phyloP scores from a whole-genome alignment of 2,797 vertebrate genomes.

The Scleropages formosus region DNA sequence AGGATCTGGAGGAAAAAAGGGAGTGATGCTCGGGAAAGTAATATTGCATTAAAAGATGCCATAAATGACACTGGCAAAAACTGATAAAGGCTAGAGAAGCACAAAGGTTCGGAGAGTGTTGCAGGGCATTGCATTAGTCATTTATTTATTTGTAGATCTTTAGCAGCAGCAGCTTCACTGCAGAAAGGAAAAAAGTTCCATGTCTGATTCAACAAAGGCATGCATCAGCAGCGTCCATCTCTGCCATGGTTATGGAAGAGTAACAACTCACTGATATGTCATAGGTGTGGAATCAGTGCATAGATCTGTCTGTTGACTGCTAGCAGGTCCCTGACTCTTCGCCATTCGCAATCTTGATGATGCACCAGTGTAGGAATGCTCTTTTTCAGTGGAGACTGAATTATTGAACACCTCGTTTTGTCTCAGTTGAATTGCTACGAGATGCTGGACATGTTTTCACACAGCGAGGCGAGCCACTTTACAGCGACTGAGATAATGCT shows the following conservation, averaged over 20 bases:
- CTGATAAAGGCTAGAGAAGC: not conserved
- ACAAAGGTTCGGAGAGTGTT: too few species aligned
- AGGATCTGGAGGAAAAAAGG: not conserved
- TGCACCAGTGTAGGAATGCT: not conserved
- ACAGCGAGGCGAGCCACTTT: constrained; percentile 6
- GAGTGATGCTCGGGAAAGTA: too few species aligned
- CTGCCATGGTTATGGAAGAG: too few species aligned
- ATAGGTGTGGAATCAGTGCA: not conserved
- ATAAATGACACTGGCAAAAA: too few species aligned
- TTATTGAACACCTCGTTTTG: constrained; percentile 31
- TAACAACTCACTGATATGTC: not conserved
- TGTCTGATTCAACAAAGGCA: too few species aligned
- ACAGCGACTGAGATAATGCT: constrained; percentile 22
- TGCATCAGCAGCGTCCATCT: not conserved
- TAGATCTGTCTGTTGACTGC: not conserved
- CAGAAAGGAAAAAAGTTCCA: not conserved
- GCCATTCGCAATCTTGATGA: not conserved
- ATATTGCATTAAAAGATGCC: not conserved
- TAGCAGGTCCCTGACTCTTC: not conserved
- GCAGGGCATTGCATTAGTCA: not conserved
- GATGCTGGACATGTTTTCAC: constrained; percentile 38
- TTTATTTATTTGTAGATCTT: not conserved
- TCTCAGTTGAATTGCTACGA: constrained; percentile 27
- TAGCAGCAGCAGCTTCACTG: too few species aligned
- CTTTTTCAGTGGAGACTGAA: constrained; percentile 6